These are phyloP conservation scores for Nezara viridula DNA, from an alignment of 2,888 invertebrate species.

Conservation along the genomic window DNA sequence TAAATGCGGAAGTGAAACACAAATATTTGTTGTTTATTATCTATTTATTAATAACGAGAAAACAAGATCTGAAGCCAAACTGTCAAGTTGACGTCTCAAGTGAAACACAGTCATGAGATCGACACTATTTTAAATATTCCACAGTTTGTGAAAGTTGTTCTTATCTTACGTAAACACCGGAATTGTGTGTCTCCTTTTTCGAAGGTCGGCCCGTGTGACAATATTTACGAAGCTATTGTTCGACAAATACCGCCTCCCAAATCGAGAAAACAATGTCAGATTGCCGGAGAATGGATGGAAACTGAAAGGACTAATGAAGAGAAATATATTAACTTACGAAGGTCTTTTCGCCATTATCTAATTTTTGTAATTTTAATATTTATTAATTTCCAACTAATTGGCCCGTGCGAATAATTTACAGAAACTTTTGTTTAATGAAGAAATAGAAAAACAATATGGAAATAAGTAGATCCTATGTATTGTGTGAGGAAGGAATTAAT, in stretches of 20 bases:
- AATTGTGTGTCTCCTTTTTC: not conserved
- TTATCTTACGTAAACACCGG: conserved; percentile 11
- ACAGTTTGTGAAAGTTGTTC: conserved; percentile 28
- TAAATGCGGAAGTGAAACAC: too few relatives aligned
- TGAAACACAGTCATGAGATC: not conserved
- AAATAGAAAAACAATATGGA: too few relatives aligned
- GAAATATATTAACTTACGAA: not conserved
- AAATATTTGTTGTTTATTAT: too few relatives aligned
- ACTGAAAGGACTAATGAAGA: not conserved
- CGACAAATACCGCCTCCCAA: not conserved
- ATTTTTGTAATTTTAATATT: not conserved
- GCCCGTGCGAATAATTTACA: too few relatives aligned
- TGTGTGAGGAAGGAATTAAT: too few relatives aligned
- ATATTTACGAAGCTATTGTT: conserved; percentile 8
- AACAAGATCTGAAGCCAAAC: too few relatives aligned
- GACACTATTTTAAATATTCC: conserved; percentile 20
- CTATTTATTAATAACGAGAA: too few relatives aligned
- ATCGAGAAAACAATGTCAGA: not conserved
- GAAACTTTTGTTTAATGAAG: too few relatives aligned
- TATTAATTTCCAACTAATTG: too few relatives aligned
- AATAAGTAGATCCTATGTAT: too few relatives aligned
- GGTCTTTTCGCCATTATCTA: not conserved
- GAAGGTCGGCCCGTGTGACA: not conserved
- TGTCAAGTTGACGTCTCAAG: not conserved
- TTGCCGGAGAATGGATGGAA: not conserved